These are phyloP conservation scores for Artibeus jamaicensis DNA, from an alignment of 2,797 vertebrate species.

Conservation along the genomic window DNA sequence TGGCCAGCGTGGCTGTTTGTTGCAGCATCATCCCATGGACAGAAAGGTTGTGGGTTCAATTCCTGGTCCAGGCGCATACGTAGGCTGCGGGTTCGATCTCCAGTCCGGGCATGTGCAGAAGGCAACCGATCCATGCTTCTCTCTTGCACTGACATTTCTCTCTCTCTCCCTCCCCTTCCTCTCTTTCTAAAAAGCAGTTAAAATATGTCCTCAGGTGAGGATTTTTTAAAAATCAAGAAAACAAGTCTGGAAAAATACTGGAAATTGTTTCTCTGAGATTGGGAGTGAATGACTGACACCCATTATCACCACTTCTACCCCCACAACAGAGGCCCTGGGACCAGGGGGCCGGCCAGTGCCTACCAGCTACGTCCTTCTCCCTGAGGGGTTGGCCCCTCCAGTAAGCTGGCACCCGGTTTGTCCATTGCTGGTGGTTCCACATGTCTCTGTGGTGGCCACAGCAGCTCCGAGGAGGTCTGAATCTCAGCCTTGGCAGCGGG, in stretches of 20 bases:
- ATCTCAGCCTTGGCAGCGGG: not conserved
- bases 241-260: not conserved
- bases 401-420: not conserved
- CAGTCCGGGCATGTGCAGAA: too few relatives aligned
- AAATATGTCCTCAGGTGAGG: not conserved
- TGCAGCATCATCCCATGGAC: not conserved
- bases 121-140: not conserved
- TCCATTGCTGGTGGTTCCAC: not conserved
- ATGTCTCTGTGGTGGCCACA: not conserved
- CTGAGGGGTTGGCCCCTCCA: too few relatives aligned
- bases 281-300: not conserved
- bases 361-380: too few relatives aligned
- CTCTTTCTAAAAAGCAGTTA: not conserved
- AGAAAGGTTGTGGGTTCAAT: not conserved
- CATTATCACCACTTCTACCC: not conserved
- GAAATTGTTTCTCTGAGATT: not conserved
- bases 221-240: not conserved
- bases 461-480: not conserved
- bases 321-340: not conserved
- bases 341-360: not conserved
- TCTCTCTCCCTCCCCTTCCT: too few relatives aligned
- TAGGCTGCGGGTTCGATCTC: not conserved
- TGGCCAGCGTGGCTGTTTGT: not conserved
- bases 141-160: not conserved
- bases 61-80: not conserved